Percentiles rank a stretch among this genome's conserved stretches.
Conservation (phyloP, 2,888 invertebrate species). For the Microchrysa polita region DNA sequence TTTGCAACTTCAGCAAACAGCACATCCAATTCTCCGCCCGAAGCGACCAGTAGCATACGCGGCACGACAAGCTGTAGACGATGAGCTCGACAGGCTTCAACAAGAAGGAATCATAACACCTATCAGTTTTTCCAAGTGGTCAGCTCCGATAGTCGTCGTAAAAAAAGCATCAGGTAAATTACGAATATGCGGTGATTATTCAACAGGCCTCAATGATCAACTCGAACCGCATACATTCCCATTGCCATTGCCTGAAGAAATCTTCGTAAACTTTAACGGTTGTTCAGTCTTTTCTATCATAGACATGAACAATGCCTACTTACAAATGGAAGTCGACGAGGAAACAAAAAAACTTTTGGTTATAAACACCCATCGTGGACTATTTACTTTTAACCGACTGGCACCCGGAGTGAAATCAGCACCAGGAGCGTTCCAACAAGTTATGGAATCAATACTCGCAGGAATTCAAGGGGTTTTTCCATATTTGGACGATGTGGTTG, state of each 20-base stretch:
- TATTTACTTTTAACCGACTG: slow-evolving; percentile 46
- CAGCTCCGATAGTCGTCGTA: slow-evolving; percentile 51
- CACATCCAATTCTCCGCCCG: no score
- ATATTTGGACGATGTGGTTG: background rate
- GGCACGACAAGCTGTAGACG: background rate
- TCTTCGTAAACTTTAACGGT: background rate
- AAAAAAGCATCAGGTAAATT: slow-evolving; percentile 49
- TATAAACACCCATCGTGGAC: background rate
- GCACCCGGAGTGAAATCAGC: background rate
- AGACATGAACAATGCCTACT: background rate
- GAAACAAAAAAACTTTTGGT: slow-evolving; percentile 46
- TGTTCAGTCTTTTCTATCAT: background rate
- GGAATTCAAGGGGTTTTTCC: background rate
- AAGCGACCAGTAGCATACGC: no score
- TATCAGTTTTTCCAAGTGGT: slow-evolving; percentile 41
- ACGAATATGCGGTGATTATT: slow-evolving; percentile 52
- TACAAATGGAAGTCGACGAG: slow-evolving; percentile 16
- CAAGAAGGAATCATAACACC: background rate
- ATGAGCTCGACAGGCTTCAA: background rate
- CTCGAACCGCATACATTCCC: slow-evolving; percentile 51
- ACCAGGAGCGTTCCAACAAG: background rate
- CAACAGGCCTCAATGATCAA: slow-evolving; percentile 51
- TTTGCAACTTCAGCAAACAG: no score
- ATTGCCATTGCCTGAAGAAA: slow-evolving; percentile 40
- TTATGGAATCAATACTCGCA: background rate